phyloP scores from a whole-genome alignment of 2,888 invertebrate species.

The Arrhopalites spinosus region DNA sequence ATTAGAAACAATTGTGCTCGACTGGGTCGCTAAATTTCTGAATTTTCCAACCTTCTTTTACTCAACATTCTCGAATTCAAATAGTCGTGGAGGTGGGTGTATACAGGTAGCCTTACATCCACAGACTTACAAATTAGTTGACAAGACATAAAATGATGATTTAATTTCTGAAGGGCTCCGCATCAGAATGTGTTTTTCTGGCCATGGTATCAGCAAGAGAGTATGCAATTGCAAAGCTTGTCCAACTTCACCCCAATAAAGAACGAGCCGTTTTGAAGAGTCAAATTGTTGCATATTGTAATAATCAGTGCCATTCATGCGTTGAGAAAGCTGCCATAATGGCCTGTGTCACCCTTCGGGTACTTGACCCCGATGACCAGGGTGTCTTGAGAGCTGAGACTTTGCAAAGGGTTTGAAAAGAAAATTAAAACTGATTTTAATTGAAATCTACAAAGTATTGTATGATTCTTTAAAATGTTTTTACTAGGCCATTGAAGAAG shows the following conservation, averaged over 20 bases:
- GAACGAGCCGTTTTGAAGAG: conserved; percentile 90
- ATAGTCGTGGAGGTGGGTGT: conserved; percentile 90
- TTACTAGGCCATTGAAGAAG: conserved; percentile 86
- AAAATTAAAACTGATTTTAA: too few relatives aligned
- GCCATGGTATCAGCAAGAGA: conserved; percentile 90
- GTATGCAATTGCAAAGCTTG: conserved; percentile 83
- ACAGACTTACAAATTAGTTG: too few relatives aligned
- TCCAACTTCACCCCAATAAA: conserved; percentile 80
- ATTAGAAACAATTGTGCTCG: conserved; percentile 90
- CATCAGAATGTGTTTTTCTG: conserved; percentile 92
- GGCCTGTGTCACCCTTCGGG: conserved; percentile 85
- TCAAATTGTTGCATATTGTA: conserved; percentile 88
- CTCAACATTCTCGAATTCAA: conserved; percentile 57
- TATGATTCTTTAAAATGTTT: conserved; percentile 20
- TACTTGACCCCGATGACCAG: conserved; percentile 84
- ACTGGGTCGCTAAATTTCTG: conserved; percentile 80
- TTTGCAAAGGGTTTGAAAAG: conserved; percentile 68
- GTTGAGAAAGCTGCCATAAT: conserved; percentile 95
- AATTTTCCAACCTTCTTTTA: neutral
- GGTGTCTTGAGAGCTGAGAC: conserved; percentile 80
- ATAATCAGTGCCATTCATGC: conserved; percentile 87
- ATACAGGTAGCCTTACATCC: too few relatives aligned
- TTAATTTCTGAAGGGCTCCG: conserved; percentile 78
- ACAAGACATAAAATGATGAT: too few relatives aligned
- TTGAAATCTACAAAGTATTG: too few relatives aligned